These are phyloP conservation scores for Euspilapteryx auroguttella DNA, from an alignment of 2,888 invertebrate genomes.

Conservation along the genomic window DNA sequence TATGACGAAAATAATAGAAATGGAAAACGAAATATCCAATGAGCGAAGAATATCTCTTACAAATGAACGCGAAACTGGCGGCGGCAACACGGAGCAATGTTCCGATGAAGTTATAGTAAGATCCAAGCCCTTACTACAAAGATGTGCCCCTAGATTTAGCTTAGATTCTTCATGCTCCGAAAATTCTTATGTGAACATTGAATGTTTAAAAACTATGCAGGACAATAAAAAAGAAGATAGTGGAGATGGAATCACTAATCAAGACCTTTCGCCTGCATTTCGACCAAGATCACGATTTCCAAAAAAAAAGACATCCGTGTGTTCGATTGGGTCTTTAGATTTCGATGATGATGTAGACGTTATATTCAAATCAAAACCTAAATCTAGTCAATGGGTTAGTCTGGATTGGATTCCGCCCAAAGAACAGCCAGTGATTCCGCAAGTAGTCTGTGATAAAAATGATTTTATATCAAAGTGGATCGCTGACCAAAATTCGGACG, in stretches of 20 bases:
- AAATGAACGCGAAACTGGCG: constrained; percentile 50
- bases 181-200: constrained; percentile 59
- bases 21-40: constrained; percentile 54
- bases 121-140: constrained; percentile 35
- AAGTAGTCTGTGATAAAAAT: constrained; percentile 57
- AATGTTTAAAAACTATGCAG: constrained; percentile 54
- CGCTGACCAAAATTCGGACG: constrained; percentile 51
- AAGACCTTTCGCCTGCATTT: constrained; percentile 30
- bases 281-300: constrained; percentile 46
- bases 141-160: constrained; percentile 50
- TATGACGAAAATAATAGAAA: constrained; percentile 54
- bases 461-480: constrained; percentile 59
- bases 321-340: constrained; percentile 56
- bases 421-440: constrained; percentile 52
- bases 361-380: constrained; percentile 59
- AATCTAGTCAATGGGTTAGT: constrained; percentile 62
- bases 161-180: constrained; percentile 59
- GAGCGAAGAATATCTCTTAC: constrained; percentile 50
- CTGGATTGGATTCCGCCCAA: constrained; percentile 57
- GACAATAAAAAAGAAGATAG: constrained; percentile 50
- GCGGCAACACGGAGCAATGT: constrained; percentile 28
- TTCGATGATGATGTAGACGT: constrained; percentile 56
- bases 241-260: constrained; percentile 22
- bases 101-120: constrained; percentile 36
- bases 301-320: constrained; percentile 52